Evolutionary conservation across 2,888 invertebrate species (phyloP).

Genomic region (Chelonus formosanus): DNA sequence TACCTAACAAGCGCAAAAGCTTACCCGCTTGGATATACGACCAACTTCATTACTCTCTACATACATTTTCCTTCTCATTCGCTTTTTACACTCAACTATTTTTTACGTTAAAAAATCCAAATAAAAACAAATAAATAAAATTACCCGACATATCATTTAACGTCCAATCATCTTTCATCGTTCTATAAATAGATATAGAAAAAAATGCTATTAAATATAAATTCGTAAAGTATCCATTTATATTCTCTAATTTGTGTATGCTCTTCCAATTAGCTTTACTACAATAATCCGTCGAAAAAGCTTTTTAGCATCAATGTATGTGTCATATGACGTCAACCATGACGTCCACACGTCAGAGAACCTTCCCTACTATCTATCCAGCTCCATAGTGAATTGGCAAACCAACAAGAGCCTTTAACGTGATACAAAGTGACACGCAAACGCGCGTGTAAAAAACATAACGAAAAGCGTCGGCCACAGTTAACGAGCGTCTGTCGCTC

Average conservation of each 20-base stretch:
- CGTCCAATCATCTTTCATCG: too few species aligned
- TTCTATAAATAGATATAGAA: too few species aligned
- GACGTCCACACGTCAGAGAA: constrained; percentile 6
- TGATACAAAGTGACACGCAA: constrained; percentile 20
- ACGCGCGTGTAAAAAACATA: neutral
- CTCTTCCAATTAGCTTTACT: neutral
- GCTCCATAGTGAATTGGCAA: constrained; percentile 11
- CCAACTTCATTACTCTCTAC: constrained; percentile 41
- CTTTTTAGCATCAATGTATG: neutral
- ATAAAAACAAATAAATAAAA: too few species aligned
- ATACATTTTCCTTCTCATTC: too few species aligned
- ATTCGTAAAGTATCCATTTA: neutral
- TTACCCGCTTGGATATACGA: constrained; percentile 29
- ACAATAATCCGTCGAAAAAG: neutral
- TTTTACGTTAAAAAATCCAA: too few species aligned
- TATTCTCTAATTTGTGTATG: neutral
- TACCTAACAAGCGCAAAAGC: constrained; percentile 19
- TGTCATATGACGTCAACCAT: constrained; percentile 7
- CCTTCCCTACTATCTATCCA: neutral
- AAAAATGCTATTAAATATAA: neutral
- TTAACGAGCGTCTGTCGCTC: constrained; percentile 28
- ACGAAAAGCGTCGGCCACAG: constrained; percentile 5
- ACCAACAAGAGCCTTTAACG: constrained; percentile 11
- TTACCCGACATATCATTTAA: too few species aligned
- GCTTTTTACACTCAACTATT: too few species aligned